Percentiles rank a stretch among this genome's conserved stretches.
These are phyloP conservation scores for Poeciliopsis occidentalis DNA, from an alignment of 2,113 vertebrate genomes.

Conservation along the genomic window DNA sequence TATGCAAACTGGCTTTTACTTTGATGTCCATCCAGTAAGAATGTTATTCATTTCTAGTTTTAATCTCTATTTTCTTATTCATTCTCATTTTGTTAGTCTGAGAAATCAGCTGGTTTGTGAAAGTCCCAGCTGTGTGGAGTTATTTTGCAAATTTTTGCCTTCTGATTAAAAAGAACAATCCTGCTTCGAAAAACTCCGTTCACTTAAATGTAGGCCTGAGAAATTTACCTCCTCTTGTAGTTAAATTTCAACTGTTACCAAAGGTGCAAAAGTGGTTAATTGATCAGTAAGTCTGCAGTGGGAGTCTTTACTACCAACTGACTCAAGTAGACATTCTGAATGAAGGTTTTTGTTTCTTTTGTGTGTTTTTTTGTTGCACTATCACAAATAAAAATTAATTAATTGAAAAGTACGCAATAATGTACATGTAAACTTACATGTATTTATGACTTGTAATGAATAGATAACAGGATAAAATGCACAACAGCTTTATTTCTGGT, in stretches of 20 bases:
- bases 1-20: conserved; percentile 6
- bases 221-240: no score
- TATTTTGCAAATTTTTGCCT: not conserved
- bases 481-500: not conserved
- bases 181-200: not conserved
- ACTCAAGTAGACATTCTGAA: no score
- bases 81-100: conserved; percentile 22
- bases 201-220: not conserved
- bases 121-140: conserved; percentile 43
- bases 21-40: conserved; percentile 31
- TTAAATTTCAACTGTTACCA: no score
- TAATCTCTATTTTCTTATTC: not conserved
- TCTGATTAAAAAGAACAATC: conserved; percentile 16
- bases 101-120: conserved; percentile 32
- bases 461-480: not conserved
- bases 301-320: no score
- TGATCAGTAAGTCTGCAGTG: no score
- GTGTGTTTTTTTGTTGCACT: no score
- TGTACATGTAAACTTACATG: no score
- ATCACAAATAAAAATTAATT: no score
- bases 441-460: no score
- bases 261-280: no score
- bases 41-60: conserved; percentile 1
- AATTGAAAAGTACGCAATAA: no score
- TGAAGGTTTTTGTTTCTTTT: no score